phyloP scores from a whole-genome alignment of 2,113 vertebrate species.

The Hippotragus niger region DNA sequence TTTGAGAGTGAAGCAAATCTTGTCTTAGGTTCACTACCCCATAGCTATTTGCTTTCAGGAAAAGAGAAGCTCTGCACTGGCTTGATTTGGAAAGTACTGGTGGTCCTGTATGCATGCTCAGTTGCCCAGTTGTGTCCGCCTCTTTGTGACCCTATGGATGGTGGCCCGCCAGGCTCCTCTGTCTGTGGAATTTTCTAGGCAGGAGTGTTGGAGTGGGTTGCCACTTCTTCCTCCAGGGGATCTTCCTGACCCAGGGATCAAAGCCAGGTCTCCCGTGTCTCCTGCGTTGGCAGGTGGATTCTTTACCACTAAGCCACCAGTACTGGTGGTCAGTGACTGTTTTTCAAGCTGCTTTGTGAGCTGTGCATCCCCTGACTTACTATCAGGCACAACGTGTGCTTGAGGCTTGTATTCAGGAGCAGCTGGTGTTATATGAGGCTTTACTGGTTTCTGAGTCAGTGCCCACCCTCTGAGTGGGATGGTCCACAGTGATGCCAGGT shows the following conservation, averaged over 20 bases:
- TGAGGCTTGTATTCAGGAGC: background rate
- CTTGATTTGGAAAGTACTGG: background rate
- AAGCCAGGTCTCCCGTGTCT: background rate
- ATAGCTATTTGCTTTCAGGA: background rate
- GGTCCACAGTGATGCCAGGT: background rate
- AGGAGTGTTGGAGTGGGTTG: background rate
- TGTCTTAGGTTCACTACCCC: background rate
- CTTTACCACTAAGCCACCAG: background rate
- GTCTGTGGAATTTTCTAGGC: background rate
- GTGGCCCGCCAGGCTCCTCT: background rate
- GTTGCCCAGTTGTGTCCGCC: background rate
- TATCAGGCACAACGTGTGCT: accelerated
- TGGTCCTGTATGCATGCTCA: background rate
- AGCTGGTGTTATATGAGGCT: background rate
- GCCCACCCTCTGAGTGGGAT: too few relatives aligned
- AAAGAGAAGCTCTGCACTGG: background rate
- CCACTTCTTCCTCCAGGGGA: background rate
- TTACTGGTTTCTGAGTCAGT: background rate
- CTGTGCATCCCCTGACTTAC: background rate
- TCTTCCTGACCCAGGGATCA: background rate
- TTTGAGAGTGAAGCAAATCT: conserved; percentile 2
- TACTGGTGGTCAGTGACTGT: background rate
- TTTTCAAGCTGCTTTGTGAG: background rate
- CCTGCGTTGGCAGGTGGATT: background rate
- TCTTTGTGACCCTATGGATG: background rate